phyloP scores from a whole-genome alignment of 2,113 vertebrate species.

The Morone saxatilis region DNA sequence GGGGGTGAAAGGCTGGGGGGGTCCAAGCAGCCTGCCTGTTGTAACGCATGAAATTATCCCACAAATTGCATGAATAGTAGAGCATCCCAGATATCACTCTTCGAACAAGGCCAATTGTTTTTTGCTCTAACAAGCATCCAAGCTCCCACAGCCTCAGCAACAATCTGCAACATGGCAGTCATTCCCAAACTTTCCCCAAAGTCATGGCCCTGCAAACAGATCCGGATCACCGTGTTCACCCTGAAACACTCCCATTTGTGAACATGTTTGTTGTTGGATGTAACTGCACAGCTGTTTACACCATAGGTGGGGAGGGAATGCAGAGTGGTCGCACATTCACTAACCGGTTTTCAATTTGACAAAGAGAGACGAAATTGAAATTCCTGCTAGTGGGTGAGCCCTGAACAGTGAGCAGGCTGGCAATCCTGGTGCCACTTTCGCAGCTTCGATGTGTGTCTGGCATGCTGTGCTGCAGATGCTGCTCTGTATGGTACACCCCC shows the following conservation, averaged over 20 bases:
- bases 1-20: slow-evolving; percentile 5
- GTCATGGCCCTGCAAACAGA: neutral
- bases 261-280: neutral
- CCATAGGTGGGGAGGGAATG: neutral
- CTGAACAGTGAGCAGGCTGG: slow-evolving; percentile 32
- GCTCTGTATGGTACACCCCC: slow-evolving; percentile 39
- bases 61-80: slow-evolving; percentile 47
- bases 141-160: neutral
- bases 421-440: slow-evolving; percentile 44
- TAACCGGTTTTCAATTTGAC: slow-evolving; percentile 15
- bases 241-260: neutral
- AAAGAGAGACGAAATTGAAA: slow-evolving; percentile 23
- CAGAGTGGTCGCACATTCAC: neutral
- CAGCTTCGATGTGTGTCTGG: slow-evolving; percentile 53
- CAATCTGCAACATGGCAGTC: neutral
- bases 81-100: slow-evolving; percentile 26
- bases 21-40: slow-evolving; percentile 34
- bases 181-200: neutral
- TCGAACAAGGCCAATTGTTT: slow-evolving; percentile 19
- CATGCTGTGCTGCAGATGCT: slow-evolving; percentile 63
- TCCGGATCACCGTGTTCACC: neutral
- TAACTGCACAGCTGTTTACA: slow-evolving; percentile 2
- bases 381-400: slow-evolving; percentile 7
- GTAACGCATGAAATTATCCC: slow-evolving; percentile 50
- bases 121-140: neutral